Base-by-base conservation (phyloP, 2,797 vertebrate species). In the Pygocentrus nattereri region DNA sequence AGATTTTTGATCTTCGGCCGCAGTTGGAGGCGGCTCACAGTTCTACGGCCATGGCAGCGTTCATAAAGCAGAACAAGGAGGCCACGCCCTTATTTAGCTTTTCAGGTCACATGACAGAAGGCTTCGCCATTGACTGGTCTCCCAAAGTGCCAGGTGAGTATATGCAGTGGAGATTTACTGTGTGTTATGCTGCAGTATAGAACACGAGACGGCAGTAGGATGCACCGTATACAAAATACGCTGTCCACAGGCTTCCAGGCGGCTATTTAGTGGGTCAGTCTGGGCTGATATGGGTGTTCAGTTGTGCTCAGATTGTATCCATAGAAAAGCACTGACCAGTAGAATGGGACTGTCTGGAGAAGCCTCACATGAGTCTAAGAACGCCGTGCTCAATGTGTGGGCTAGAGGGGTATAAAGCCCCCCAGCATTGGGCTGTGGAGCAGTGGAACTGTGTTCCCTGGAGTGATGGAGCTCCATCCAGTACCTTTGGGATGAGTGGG, bases 121-220 rank as follows among this genome's bases (percentile, higher is more conserved):
- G 97, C 70, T 97, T 97, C 82, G 96, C 97, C 0, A 81, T 98
- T 15, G 96, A 97, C 81, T 98, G 97, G 97, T 98, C 97, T 0
- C 91, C 94, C 11, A 94, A 94, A 74, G 94, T 95, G 25, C 92
- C 96, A 1, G 97, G 97, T 97, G 64, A 85, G 92, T 83, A 65
- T 82, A 23, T 16, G 4, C 56, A 59, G 23, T 25, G 23, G 23
- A 13, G 19, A 19, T 8, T 5, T 5, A 7, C n/a, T 23, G n/a
- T 23, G n/a, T 1, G 1, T 58, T 8, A 21, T 21, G 5, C 1
- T 47, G 7, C 7, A 47, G 44, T 44, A n/a, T n/a, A n/a, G n/a
- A n/a, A n/a, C n/a, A n/a, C n/a, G n/a, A n/a, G n/a, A 34, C 34
- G 34, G 2, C 44, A 47, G 44, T 47, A 5, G 5, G 11, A 47